Conservation (phyloP, 1,140 invertebrate genomes). For the Gryllus bimaculatus region DNA sequence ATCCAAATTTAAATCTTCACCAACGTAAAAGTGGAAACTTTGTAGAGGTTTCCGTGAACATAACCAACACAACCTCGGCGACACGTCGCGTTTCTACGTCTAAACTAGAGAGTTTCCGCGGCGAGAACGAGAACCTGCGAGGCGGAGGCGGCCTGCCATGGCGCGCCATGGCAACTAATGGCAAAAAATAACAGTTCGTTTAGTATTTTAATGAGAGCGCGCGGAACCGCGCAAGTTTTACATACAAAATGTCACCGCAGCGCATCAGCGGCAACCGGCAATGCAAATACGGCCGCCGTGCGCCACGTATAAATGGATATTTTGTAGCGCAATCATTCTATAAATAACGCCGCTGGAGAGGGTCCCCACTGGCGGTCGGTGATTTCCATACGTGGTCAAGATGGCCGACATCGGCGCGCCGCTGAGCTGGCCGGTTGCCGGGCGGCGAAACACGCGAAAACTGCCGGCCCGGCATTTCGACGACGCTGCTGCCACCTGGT, state of each 20-base stretch:
- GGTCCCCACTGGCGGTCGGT: no score
- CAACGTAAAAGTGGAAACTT: no score
- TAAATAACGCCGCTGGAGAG: background rate
- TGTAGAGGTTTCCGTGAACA: no score
- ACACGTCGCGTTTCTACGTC: no score
- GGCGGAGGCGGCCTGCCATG: background rate
- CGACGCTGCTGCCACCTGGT: no score
- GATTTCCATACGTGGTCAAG: background rate
- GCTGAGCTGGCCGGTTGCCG: no score
- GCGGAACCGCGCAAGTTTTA: background rate
- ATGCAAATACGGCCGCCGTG: background rate
- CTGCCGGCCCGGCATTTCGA: no score
- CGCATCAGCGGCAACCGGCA: background rate
- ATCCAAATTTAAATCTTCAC: no score
- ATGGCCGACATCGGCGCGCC: background rate
- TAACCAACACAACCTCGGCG: no score
- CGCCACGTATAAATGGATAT: background rate
- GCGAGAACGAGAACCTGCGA: no score
- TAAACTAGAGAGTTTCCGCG: no score
- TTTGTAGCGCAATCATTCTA: background rate
- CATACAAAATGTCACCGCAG: background rate
- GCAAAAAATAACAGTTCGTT: conserved; percentile 1
- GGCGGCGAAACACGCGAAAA: no score
- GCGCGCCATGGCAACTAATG: background rate
- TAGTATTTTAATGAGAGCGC: background rate